Conservation (phyloP, 2,113 vertebrate species). For the Bubo bubo region DNA sequence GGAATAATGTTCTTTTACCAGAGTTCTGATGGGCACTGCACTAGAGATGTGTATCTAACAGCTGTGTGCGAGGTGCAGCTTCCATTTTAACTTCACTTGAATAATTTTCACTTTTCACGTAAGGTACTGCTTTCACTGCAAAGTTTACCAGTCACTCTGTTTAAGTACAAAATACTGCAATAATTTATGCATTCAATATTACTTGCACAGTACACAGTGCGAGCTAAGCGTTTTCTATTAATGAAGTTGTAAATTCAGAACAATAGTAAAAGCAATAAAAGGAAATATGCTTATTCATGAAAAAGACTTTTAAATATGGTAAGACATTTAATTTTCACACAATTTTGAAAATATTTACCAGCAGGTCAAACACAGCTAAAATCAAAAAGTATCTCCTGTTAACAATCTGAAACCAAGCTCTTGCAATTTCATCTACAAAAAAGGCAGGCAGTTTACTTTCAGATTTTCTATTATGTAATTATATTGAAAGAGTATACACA, state of each 20-base stretch:
- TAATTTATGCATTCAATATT: not conserved
- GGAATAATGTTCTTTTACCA: not conserved
- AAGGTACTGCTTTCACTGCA: not conserved
- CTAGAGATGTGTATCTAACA: not conserved
- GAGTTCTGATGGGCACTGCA: not conserved
- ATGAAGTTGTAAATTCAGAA: not conserved
- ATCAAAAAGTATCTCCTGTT: not conserved
- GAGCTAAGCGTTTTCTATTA: not conserved
- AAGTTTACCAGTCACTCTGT: not conserved
- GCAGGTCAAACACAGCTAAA: not conserved
- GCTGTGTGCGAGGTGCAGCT: not conserved
- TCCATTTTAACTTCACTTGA: not conserved
- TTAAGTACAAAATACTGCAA: not conserved
- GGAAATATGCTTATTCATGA: not conserved
- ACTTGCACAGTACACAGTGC: fast-evolving
- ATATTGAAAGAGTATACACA: not conserved
- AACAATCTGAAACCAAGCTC: not conserved
- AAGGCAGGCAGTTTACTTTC: not conserved
- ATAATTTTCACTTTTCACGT: not conserved
- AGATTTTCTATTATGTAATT: not conserved
- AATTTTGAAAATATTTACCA: not conserved
- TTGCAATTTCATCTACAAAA: not conserved
- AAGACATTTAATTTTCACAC: not conserved
- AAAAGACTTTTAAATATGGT: not conserved
- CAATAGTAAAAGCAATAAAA: not conserved